Conservation (phyloP, 2,113 vertebrate species). For the Neomonachus schauinslandi region DNA sequence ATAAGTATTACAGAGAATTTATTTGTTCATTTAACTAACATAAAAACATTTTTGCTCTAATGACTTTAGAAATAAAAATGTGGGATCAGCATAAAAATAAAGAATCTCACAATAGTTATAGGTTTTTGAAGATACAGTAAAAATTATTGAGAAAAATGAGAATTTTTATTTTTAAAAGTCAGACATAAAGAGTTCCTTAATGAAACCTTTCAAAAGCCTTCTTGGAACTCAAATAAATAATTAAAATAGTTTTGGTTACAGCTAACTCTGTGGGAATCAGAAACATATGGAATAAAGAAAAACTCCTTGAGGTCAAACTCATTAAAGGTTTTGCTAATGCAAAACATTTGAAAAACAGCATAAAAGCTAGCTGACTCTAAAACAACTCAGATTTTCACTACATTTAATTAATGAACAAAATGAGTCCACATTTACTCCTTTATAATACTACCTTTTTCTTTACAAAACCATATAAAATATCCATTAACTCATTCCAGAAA, state of each 20-base stretch:
- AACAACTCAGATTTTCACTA: conserved; percentile 52
- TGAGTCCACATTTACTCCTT: neutral
- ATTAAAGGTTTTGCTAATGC: conserved; percentile 75
- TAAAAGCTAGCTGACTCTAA: conserved; percentile 52
- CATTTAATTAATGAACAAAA: conserved; percentile 62
- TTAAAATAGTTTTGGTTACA: conserved; percentile 70
- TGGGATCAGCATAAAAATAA: neutral
- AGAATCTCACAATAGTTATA: neutral
- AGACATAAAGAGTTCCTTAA: conserved; percentile 41
- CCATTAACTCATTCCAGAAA: conserved; percentile 19
- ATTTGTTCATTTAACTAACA: neutral
- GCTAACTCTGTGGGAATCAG: conserved; percentile 63
- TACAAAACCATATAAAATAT: conserved; percentile 5
- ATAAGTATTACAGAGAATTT: neutral
- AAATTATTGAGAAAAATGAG: neutral
- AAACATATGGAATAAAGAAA: conserved; percentile 75
- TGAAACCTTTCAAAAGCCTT: conserved; percentile 26
- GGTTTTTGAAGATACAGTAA: neutral
- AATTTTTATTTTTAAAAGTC: conserved; percentile 44
- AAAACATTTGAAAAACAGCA: conserved; percentile 70
- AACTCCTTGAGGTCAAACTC: conserved; percentile 69
- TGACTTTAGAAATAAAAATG: neutral
- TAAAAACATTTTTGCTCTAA: neutral
- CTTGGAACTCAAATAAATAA: conserved; percentile 72
- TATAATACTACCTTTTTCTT: neutral